Conservation (phyloP, 2,113 vertebrate species). For the Anas platyrhynchos region DNA sequence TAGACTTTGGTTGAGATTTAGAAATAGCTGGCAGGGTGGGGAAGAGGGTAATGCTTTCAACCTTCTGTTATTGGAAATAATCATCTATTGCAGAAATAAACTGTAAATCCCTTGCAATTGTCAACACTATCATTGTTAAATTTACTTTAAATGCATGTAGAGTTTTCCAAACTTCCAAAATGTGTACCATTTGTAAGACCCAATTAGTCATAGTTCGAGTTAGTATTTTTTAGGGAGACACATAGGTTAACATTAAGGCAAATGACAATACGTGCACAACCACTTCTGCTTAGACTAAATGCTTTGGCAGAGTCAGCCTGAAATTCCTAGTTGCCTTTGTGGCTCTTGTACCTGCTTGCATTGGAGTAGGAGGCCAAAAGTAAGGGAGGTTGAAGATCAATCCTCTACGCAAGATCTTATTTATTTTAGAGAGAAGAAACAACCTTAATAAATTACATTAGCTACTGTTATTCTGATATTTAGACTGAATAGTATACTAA, state of each 20-base stretch:
- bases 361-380: background rate
- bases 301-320: background rate
- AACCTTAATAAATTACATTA: background rate
- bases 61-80: background rate
- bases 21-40: background rate
- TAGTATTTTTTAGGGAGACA: background rate
- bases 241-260: background rate
- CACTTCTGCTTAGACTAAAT: background rate
- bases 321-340: background rate
- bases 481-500: background rate
- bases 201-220: background rate
- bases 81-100: background rate
- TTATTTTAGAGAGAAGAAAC: background rate
- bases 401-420: background rate
- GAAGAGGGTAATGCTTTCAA: background rate
- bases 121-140: background rate
- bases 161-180: background rate
- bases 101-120: background rate
- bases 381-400: background rate
- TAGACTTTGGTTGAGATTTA: background rate
- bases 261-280: background rate
- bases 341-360: background rate
- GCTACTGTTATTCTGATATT: background rate
- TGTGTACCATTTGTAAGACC: background rate
- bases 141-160: background rate